These are phyloP conservation scores for Xestoiulus laeticollis DNA, from an alignment of 2,888 invertebrate genomes.

Conservation along the genomic window DNA sequence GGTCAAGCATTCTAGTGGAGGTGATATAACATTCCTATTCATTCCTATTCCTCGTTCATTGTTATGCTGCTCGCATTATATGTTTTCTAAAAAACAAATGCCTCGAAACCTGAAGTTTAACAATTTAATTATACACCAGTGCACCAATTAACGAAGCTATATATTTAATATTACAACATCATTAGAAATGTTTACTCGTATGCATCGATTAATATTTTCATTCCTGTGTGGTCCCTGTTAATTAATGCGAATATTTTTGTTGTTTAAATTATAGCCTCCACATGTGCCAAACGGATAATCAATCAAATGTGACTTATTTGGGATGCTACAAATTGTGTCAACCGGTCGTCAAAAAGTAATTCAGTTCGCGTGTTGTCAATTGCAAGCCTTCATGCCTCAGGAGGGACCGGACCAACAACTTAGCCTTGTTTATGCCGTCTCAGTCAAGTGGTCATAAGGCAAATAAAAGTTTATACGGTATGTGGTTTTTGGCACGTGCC, in stretches of 20 bases:
- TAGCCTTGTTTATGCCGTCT: not conserved
- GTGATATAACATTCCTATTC: no score
- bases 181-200: not conserved
- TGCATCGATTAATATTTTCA: not conserved
- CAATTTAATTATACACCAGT: not conserved
- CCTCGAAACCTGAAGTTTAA: not conserved
- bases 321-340: not conserved
- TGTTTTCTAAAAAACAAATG: not conserved
- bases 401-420: not conserved
- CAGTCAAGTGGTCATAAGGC: conserved; percentile 31
- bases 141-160: not conserved
- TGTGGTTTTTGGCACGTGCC: conserved; percentile 5
- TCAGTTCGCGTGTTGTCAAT: not conserved
- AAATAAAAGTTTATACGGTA: not conserved
- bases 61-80: not conserved
- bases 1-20: no score
- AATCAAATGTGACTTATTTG: not conserved
- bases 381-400: not conserved
- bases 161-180: not conserved
- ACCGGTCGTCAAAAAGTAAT: not conserved
- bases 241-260: not conserved
- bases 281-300: not conserved
- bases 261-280: not conserved
- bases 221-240: not conserved
- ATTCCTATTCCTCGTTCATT: no score